Evolutionary conservation across 1,140 invertebrate genomes (phyloP).

Genomic region (Ips nitidus): DNA sequence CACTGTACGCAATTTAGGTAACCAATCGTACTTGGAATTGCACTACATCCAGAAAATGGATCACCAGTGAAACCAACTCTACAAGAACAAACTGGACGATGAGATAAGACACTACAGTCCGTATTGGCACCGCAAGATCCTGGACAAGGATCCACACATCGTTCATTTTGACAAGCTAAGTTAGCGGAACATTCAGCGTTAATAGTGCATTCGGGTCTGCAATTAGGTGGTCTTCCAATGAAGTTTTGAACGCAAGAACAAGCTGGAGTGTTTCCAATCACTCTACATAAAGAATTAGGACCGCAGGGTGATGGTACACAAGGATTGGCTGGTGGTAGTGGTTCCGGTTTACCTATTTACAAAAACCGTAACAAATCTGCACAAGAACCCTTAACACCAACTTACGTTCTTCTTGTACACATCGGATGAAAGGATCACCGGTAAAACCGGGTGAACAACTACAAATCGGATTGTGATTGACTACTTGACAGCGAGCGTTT

Average conservation of each 20-base stretch:
- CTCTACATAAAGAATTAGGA: constrained; percentile 63
- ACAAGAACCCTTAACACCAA: not conserved
- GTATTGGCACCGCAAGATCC: constrained; percentile 63
- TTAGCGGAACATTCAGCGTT: constrained; percentile 65
- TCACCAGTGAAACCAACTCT: constrained; percentile 61
- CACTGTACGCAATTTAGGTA: not conserved
- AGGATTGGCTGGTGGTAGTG: constrained; percentile 55
- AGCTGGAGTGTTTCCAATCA: constrained; percentile 59
- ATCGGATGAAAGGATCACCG: constrained; percentile 74
- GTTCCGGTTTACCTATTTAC: constrained; percentile 38
- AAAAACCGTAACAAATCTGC: not conserved
- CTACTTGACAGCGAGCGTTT: constrained; percentile 70
- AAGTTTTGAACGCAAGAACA: constrained; percentile 64
- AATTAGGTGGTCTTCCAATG: constrained; percentile 62
- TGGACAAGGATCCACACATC: constrained; percentile 64
- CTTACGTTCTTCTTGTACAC: constrained; percentile 60
- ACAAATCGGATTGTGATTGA: constrained; percentile 67
- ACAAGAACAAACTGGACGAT: constrained; percentile 65
- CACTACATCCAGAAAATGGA: constrained; percentile 59
- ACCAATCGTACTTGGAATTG: constrained; percentile 52
- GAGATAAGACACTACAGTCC: constrained; percentile 62
- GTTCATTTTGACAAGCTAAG: constrained; percentile 64
- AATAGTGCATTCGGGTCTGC: constrained; percentile 67
- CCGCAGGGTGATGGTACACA: constrained; percentile 69
- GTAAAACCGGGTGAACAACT: constrained; percentile 65